Evolutionary conservation across 1,140 invertebrate genomes (phyloP).

Genomic region (Batillaria attramentaria): DNA sequence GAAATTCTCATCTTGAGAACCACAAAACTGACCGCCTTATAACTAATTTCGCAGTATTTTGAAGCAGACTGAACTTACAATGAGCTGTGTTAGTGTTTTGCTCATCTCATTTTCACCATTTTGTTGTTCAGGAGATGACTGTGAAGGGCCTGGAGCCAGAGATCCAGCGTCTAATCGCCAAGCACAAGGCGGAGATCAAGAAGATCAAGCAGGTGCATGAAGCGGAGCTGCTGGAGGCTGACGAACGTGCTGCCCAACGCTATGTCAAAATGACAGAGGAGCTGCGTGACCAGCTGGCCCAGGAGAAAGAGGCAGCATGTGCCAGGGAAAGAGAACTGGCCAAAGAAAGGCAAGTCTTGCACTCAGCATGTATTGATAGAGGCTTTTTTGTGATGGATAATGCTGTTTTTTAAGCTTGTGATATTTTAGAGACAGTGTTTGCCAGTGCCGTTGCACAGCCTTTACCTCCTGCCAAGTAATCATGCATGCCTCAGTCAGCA

Average conservation of each 20-base stretch:
- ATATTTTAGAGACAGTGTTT: no score
- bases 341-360: constrained; percentile 67
- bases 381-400: no score
- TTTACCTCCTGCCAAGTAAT: no score
- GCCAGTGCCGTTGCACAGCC: no score
- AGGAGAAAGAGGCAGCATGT: constrained; percentile 71
- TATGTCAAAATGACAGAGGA: constrained; percentile 72
- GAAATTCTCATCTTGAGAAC: no score
- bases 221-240: constrained; percentile 69
- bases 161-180: constrained; percentile 71
- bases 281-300: constrained; percentile 68
- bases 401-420: no score
- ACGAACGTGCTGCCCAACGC: constrained; percentile 69
- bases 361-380: no score
- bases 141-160: constrained; percentile 73
- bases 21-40: background rate
- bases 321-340: constrained; percentile 67
- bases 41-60: background rate
- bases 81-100: background rate
- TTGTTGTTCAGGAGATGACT: constrained; percentile 70
- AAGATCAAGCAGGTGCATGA: constrained; percentile 71
- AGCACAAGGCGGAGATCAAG: constrained; percentile 71
- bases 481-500: no score
- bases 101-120: background rate
- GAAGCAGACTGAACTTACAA: constrained; percentile 1